Evolutionary conservation across 2,113 vertebrate genomes (phyloP).

Genomic region (Agelaius tricolor): DNA sequence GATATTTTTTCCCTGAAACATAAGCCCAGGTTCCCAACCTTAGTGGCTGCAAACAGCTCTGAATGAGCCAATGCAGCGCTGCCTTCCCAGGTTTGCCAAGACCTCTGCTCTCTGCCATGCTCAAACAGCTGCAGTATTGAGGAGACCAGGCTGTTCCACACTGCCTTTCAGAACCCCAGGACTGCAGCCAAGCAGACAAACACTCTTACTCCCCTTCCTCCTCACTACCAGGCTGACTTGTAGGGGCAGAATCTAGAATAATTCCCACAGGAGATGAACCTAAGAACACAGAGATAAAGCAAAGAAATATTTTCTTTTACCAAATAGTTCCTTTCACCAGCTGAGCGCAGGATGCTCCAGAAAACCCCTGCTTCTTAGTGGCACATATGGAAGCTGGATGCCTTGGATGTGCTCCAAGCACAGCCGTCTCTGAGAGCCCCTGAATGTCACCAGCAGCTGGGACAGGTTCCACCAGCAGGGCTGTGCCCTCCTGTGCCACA

Average conservation of each 20-base stretch:
- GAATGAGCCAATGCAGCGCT: not conserved
- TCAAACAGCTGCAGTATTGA: slow-evolving; percentile 7
- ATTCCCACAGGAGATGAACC: not conserved
- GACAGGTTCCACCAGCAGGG: not conserved
- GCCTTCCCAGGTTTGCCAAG: slow-evolving; percentile 5
- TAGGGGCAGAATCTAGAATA: not conserved
- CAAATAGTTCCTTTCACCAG: not conserved
- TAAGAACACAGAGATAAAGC: not conserved
- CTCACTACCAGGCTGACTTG: not conserved
- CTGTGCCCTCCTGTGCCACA: not conserved
- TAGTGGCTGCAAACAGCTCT: not conserved
- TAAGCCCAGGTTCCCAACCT: not conserved
- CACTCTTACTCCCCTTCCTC: not conserved
- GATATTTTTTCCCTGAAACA: not conserved
- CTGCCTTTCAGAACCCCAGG: not conserved
- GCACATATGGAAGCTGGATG: not conserved
- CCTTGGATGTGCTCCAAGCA: not conserved
- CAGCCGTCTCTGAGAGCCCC: not conserved
- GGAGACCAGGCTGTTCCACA: not conserved
- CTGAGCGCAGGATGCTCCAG: not conserved
- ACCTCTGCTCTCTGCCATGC: not conserved
- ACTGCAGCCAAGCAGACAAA: not conserved
- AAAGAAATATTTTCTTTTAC: not conserved
- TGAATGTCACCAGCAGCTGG: not conserved
- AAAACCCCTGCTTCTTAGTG: not conserved